These are phyloP conservation scores for Scomber scombrus DNA, from an alignment of 2,113 vertebrate genomes.

Conservation along the genomic window DNA sequence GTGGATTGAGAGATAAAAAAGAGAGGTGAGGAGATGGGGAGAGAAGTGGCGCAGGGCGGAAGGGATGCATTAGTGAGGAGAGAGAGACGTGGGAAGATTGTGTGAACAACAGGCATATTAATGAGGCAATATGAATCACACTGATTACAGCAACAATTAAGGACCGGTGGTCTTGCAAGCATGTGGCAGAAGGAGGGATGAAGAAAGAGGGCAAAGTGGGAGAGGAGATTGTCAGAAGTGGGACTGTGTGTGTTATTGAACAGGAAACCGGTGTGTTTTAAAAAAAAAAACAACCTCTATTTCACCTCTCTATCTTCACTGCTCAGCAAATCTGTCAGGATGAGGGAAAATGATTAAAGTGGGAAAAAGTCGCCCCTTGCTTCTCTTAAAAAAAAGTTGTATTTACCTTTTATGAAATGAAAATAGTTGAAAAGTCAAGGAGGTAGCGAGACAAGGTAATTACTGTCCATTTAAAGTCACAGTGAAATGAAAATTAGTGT, in stretches of 20 bases:
- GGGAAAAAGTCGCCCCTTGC: background rate
- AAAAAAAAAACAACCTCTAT: slow-evolving; percentile 1
- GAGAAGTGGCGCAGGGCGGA: slow-evolving; percentile 47
- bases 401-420: background rate
- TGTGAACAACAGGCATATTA: slow-evolving; percentile 85
- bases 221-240: slow-evolving; percentile 40
- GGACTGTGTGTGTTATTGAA: slow-evolving; percentile 30
- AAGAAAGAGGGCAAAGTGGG: slow-evolving; percentile 48
- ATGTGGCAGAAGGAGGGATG: slow-evolving; percentile 62
- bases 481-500: too few relatives aligned
- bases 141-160: slow-evolving; percentile 85
- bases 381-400: background rate
- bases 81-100: slow-evolving; percentile 74
- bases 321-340: background rate
- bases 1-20: slow-evolving; percentile 59
- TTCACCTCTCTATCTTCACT: too few relatives aligned
- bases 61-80: slow-evolving; percentile 63
- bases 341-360: background rate
- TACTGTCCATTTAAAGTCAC: too few relatives aligned
- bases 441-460: background rate
- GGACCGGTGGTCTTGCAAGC: slow-evolving; percentile 73
- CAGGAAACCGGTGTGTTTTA: slow-evolving; percentile 4
- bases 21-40: slow-evolving; percentile 46
- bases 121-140: slow-evolving; percentile 86
- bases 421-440: background rate